A percentile compares a stretch with the other conserved stretches of the same genome.
Conservation (phyloP, 2,113 vertebrate species). For the Lasiurus borealis region DNA sequence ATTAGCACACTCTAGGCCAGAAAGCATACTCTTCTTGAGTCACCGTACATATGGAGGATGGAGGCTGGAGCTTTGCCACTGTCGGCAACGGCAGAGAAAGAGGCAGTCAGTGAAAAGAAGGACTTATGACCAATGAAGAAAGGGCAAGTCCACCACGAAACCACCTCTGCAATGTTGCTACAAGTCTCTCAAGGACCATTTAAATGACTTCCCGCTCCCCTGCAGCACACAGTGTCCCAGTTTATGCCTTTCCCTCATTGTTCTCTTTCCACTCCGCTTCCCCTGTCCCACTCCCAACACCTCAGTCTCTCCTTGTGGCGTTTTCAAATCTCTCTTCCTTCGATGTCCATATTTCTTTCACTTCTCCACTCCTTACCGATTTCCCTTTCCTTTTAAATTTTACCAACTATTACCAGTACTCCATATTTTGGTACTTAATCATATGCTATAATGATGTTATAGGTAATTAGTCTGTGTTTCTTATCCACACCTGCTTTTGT, state of each 20-base stretch:
- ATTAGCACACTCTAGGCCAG: background rate
- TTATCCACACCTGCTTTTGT: background rate
- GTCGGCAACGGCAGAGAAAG: background rate
- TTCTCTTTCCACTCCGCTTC: background rate
- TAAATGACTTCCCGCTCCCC: background rate
- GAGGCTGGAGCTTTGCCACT: background rate
- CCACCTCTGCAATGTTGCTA: background rate
- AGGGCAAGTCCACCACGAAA: background rate
- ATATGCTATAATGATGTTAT: background rate
- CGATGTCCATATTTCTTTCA: background rate
- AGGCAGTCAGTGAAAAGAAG: background rate
- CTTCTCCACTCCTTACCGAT: background rate
- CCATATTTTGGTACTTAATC: background rate
- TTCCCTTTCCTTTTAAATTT: constrained; percentile 22
- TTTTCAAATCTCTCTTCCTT: background rate
- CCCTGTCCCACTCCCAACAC: background rate
- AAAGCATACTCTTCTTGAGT: background rate
- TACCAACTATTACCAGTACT: background rate
- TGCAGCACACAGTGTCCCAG: background rate
- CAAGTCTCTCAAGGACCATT: background rate
- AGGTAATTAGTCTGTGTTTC: background rate
- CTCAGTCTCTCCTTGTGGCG: background rate
- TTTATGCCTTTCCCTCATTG: background rate
- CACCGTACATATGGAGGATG: background rate
- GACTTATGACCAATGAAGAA: background rate